Base-by-base conservation (phyloP, 1,140 invertebrate genomes). In the Centruroides vittatus region DNA sequence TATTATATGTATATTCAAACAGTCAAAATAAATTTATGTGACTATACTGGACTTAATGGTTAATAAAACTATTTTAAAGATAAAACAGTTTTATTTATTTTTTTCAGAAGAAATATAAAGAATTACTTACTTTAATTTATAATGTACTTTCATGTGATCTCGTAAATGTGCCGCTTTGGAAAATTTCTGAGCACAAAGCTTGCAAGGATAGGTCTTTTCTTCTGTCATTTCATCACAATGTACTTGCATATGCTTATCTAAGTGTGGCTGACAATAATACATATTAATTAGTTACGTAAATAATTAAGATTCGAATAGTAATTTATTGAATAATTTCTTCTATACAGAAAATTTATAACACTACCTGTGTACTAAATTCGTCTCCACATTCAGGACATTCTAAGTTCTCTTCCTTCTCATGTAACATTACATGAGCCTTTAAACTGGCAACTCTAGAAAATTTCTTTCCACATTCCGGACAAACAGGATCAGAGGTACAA, bases 301-400 rank as follows among this genome's bases (percentile, higher is more conserved):
- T 23, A 23, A 23, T 23, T 23, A 23, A 23, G 2, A 23, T 23
- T 23, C 2, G 23, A 23, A 23, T 23, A 23, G 23, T 23, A 23
- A 23, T 23, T 23, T 23, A 23, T 23, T 23, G 23, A 2, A 23
- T 23, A 23, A 2, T 23, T 2, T 23, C 23, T 23, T 23, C 2
- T 23, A 23, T 23, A 23, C 23, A 8, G 41, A 41, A 41, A 41
- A 41, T 5, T 8, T 41, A 7, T 41, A 41, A 41, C 5, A 41
- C 65, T 70, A 83, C 83, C 75, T 82, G 80, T 36, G 79, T 79
- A 59, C 76, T 73, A 73, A 86, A 86, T 67, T 83, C 81, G 63
- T 84, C 82, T 12, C 81, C 79, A 73, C 85, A 86, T 67, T 84
- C 82, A 9, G 76, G 74, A 69, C 85, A 86, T 65, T 81, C 79